Base-by-base conservation (phyloP, 2,113 vertebrate species). In the Arothron firmamentum region DNA sequence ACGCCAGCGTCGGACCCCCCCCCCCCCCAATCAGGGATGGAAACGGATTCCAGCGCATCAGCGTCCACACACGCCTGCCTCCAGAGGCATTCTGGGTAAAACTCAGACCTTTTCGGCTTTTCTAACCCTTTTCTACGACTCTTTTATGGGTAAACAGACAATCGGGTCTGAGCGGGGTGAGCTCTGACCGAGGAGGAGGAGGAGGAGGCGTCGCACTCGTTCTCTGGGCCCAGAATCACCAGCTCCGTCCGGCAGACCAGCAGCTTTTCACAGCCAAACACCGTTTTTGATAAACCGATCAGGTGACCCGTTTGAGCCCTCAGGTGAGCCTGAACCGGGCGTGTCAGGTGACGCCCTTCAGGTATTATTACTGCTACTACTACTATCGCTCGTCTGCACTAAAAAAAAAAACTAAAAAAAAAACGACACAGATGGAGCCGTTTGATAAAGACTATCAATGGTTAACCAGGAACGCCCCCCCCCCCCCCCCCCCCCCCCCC, bases 271-370 rank as follows among this genome's bases (percentile, higher is more conserved):
- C 1, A 38, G 34, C 34, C 43, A 23, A 28, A 48, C 11, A 28
- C 25, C 2, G n/a, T n/a, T n/a, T 47, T n/a, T 16, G n/a, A 47
- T n/a, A 16, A 59, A 34, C 15, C 12, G 54, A 55, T 49, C 78
- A 81, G 65, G 73, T 70, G 51, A 79, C 42, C 50, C 23, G 42
- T 23, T 64, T 20, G 59, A 72, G 49, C 62, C 63, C 79, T 86
- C 84, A 84, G 81, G 81, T 80, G 76, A 81, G 69, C 66, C 77
- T 61, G 49, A n/a, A 25, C 56, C 0, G 10, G 51, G 59, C 52
- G 55, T 28, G 48, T 55, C 52, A 65, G 43, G 60, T 55, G 56
- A 59, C 25, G 5, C 46, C 28, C 47, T 57, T 57, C 50, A 65
- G 75, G 65, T 61, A 64, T 67, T 56, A 63, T 62, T 52, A n/a